Conservation (phyloP, 1,140 invertebrate genomes). For the Megathymus violae region DNA sequence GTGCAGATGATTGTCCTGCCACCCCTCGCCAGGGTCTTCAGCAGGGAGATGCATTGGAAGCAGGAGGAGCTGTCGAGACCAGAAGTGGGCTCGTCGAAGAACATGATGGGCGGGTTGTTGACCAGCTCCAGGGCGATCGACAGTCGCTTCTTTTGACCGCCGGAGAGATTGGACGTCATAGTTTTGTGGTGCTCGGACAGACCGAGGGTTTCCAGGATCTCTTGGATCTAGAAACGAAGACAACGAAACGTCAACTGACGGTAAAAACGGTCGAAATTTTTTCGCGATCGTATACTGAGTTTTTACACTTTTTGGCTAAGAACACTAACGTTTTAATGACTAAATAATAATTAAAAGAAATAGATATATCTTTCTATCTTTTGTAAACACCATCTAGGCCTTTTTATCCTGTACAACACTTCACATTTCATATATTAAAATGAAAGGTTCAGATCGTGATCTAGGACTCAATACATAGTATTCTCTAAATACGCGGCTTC, state of each 20-base stretch:
- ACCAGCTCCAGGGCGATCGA: conserved; percentile 95
- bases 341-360: too few relatives aligned
- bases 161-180: conserved; percentile 95
- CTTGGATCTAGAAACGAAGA: conserved; percentile 88
- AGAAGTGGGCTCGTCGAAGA: conserved; percentile 98
- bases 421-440: too few relatives aligned
- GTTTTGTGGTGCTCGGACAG: conserved; percentile 94
- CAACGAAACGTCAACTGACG: conserved; percentile 3
- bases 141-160: conserved; percentile 97
- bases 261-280: too few relatives aligned
- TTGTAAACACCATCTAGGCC: too few relatives aligned
- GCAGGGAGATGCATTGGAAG: conserved; percentile 93
- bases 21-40: conserved; percentile 90
- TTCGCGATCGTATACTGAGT: too few relatives aligned
- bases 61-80: conserved; percentile 96
- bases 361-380: too few relatives aligned
- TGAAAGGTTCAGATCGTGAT: too few relatives aligned
- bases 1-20: conserved; percentile 97
- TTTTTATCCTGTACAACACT: too few relatives aligned
- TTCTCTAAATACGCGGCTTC: too few relatives aligned
- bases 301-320: not conserved
- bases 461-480: too few relatives aligned
- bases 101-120: conserved; percentile 97
- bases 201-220: conserved; percentile 95
- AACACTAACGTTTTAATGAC: too few relatives aligned